Conservation (phyloP, 2,888 invertebrate genomes). For the Allolobophora icterica region DNA sequence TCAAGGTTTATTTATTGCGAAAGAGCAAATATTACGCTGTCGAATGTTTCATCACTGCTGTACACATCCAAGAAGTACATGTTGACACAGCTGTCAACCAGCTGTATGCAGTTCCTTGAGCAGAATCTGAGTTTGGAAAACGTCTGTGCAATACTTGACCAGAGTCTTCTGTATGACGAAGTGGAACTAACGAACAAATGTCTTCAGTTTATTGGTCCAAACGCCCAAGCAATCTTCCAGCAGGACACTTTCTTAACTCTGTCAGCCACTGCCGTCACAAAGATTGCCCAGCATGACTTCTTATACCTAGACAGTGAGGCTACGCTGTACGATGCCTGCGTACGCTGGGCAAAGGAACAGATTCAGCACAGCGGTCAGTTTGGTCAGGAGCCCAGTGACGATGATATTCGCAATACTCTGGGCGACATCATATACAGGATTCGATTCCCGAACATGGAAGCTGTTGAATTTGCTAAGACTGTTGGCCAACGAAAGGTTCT, state of each 20-base stretch:
- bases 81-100: slow-evolving; percentile 74
- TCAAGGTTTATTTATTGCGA: slow-evolving; percentile 74
- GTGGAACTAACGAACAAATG: slow-evolving; percentile 74
- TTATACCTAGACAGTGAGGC: slow-evolving; percentile 69
- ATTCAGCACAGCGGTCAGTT: slow-evolving; percentile 19
- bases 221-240: slow-evolving; percentile 69
- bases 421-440: slow-evolving; percentile 53
- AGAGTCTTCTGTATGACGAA: slow-evolving; percentile 51
- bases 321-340: slow-evolving; percentile 34
- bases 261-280: slow-evolving; percentile 73
- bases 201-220: slow-evolving; percentile 72
- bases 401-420: slow-evolving; percentile 51
- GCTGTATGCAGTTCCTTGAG: slow-evolving; percentile 75
- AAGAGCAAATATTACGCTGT: slow-evolving; percentile 68
- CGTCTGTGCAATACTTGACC: slow-evolving; percentile 64
- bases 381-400: slow-evolving; percentile 49
- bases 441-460: slow-evolving; percentile 53
- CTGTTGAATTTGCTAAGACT: slow-evolving; percentile 41
- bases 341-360: slow-evolving; percentile 37
- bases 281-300: slow-evolving; percentile 75
- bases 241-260: slow-evolving; percentile 70
- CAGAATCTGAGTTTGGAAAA: slow-evolving; percentile 73
- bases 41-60: slow-evolving; percentile 75
- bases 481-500: slow-evolving; percentile 39
- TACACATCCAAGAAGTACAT: slow-evolving; percentile 79